Evolutionary conservation across 2,888 invertebrate genomes (phyloP).

Genomic region (Philonicus albiceps): DNA sequence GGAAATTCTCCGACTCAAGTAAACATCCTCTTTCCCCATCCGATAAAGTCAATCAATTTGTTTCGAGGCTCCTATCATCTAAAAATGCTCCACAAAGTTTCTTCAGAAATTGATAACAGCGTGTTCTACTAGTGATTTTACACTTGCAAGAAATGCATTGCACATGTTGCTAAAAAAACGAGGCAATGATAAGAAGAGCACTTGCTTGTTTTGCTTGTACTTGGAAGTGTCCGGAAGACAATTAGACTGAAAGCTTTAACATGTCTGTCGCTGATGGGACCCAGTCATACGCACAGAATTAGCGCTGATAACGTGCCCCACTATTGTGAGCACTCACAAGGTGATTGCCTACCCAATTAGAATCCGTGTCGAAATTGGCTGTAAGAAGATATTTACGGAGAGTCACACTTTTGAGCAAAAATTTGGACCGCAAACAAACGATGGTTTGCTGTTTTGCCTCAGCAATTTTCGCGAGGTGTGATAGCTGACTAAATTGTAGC

Average conservation of each 20-base stretch:
- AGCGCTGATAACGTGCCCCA: not conserved
- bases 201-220: not conserved
- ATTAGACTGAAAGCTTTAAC: not conserved
- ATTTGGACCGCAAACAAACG: not conserved
- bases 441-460: not conserved
- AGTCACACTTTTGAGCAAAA: slow-evolving; percentile 26
- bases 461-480: not conserved
- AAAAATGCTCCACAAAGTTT: not conserved
- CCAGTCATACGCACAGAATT: not conserved
- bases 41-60: not conserved
- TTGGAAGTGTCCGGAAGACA: not conserved
- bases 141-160: not conserved
- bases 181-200: not conserved
- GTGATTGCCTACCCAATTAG: not conserved
- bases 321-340: not conserved
- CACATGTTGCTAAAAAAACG: not conserved
- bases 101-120: not conserved
- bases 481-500: not conserved
- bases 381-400: slow-evolving; percentile 3
- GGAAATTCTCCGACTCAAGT: not conserved
- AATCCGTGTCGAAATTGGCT: not conserved
- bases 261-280: not conserved
- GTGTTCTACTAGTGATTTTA: not conserved
- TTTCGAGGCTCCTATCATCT: not conserved
- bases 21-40: not conserved